Percentiles rank a stretch among this genome's conserved stretches.
phyloP scores from a whole-genome alignment of 2,113 vertebrate species.

The Plestiodon gilberti region DNA sequence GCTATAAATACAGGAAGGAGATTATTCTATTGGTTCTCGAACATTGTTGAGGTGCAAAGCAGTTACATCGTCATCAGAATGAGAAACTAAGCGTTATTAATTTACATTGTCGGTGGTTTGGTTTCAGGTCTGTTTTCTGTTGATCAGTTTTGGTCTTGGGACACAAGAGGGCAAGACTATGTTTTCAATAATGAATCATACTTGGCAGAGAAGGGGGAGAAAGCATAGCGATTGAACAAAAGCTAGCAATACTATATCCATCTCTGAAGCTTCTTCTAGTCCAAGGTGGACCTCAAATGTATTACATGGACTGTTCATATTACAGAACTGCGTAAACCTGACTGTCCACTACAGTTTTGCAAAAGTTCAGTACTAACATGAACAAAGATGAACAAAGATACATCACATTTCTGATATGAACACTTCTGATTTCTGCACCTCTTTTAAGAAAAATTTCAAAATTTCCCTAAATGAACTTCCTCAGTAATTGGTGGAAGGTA shows the following conservation, averaged over 20 bases:
- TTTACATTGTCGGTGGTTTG: neutral
- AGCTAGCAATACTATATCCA: rapidly evolving
- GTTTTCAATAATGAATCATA: rapidly evolving
- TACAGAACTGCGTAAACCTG: neutral
- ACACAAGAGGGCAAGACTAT: neutral
- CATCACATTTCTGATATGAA: neutral
- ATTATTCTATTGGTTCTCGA: neutral
- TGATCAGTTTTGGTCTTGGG: rapidly evolving
- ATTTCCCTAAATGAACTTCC: neutral
- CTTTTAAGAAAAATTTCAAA: neutral
- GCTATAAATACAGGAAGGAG: neutral
- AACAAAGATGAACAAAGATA: neutral
- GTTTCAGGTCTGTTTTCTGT: neutral
- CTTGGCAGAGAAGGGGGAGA: neutral
- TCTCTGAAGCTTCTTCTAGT: neutral
- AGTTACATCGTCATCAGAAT: neutral
- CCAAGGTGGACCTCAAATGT: neutral
- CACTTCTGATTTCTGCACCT: rapidly evolving
- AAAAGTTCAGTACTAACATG: neutral
- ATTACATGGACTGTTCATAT: rapidly evolving
- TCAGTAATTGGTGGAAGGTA: constrained; percentile 10
- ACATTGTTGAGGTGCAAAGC: neutral
- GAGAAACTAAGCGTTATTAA: neutral
- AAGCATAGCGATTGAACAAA: neutral
- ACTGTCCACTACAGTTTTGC: neutral